Evolutionary conservation across 1,140 invertebrate genomes (phyloP).

Genomic region (Zaprionus taronus): DNA sequence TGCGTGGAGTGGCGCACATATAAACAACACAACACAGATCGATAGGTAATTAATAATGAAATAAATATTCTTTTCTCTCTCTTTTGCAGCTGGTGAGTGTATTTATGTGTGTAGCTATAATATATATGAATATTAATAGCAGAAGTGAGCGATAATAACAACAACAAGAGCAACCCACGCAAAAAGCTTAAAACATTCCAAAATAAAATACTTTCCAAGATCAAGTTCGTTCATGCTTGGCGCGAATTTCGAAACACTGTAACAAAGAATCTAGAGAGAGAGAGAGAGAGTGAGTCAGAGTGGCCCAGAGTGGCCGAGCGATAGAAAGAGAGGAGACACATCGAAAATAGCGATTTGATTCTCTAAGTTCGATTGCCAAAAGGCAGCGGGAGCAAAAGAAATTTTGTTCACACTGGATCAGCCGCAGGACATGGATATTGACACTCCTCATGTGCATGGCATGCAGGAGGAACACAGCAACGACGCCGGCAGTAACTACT

Average conservation of each 20-base stretch:
- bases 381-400: conserved; percentile 27
- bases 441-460: conserved; percentile 64
- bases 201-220: conserved; percentile 42
- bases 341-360: not conserved
- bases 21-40: conserved; percentile 45
- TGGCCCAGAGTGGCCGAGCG: not conserved
- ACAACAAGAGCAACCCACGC: conserved; percentile 56
- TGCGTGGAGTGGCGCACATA: conserved; percentile 50
- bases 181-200: conserved; percentile 72
- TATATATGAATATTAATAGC: conserved; percentile 39
- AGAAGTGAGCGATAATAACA: conserved; percentile 39
- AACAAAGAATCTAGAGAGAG: not conserved
- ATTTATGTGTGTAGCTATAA: conserved; percentile 50
- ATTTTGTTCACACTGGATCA: conserved; percentile 66
- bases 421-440: conserved; percentile 82
- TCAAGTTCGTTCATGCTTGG: conserved; percentile 20
- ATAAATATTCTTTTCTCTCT: conserved; percentile 53
- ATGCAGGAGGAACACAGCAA: conserved; percentile 52
- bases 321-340: conserved; percentile 23
- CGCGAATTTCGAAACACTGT: conserved; percentile 30
- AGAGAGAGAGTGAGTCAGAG: not conserved
- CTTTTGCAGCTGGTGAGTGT: conserved; percentile 63
- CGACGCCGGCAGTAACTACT: conserved; percentile 26
- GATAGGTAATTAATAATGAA: conserved; percentile 76
- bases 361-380: conserved; percentile 8